Evolutionary conservation across 1,140 invertebrate genomes (phyloP), one percentile per base, ranked within the genome.

Genomic region (Chionoecetes opilio): DNA sequence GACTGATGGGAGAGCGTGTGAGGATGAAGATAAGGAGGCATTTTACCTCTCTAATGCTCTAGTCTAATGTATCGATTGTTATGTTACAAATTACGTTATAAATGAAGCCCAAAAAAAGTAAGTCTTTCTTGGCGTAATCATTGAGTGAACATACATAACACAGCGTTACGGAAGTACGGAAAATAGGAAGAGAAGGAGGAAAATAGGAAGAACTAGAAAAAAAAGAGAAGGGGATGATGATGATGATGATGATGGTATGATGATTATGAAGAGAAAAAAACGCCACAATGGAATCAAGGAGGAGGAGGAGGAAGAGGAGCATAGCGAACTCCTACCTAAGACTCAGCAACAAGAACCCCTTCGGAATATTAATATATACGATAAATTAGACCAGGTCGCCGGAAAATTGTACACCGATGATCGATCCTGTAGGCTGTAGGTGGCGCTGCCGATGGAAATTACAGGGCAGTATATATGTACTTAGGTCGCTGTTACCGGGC

Each of bases 351-450:
- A 53, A 53, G 46, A 53, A 53, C 21, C 11, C 46, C 2, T 1
- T 11, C 2, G 9, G 8, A 53, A 3, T 53, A n/a, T 6, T 17
- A 29, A 31, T 53, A 90, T 90, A 53, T 90, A 41, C 38, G 88
- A 90, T 46, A 29, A 90, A 29, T 90, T 41, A 90, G 88, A 46
- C 11, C 38, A 29, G 31, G 88, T 90, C 38, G 21, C 11, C 32
- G 31, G 88, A 53, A 90, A 90, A 90, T 90, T 90, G 88, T 90
- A 53, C 38, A 90, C 38, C 32, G 38, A 3, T 53, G 37, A 90
- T 90, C 88, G 88, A 90, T 90, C 53, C 38, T 35, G 88, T 0
- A 53, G 41, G 86, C 3, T 29, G 35, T 3, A 11, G 53, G 53
- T 75, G 53, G 9, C 21, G 53, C 9, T n/a, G 2, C 21, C 26